Evolutionary conservation across 1,140 invertebrate genomes (phyloP).

Genomic region (Brevipalpus yothersi): DNA sequence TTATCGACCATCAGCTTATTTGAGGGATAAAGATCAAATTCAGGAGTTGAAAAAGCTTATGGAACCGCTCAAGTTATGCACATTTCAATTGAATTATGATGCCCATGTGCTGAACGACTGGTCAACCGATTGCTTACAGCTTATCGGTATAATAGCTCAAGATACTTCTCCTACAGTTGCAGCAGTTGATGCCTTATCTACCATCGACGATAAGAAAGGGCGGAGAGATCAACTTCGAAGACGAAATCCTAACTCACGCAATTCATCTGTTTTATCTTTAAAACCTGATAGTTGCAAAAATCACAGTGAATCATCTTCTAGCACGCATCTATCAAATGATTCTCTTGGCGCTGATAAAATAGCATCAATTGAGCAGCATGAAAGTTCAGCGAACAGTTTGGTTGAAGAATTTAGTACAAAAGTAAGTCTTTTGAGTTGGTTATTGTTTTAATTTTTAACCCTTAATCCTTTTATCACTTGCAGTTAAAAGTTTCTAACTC

Average conservation of each 20-base stretch:
- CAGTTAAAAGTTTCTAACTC: too few species aligned
- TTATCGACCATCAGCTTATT: constrained; percentile 46
- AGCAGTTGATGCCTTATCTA: constrained; percentile 28
- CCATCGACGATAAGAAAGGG: not conserved
- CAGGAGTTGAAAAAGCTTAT: constrained; percentile 47
- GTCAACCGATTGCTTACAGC: constrained; percentile 50
- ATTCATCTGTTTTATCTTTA: not conserved
- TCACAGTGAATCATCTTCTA: too few species aligned
- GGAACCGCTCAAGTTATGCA: constrained; percentile 43
- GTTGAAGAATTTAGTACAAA: too few species aligned
- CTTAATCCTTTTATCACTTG: too few species aligned
- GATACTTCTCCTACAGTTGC: constrained; percentile 31
- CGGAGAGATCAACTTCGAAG: not conserved
- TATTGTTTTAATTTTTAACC: too few species aligned
- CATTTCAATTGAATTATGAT: constrained; percentile 58
- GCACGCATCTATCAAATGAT: too few species aligned
- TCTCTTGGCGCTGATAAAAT: too few species aligned
- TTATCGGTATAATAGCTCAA: constrained; percentile 45
- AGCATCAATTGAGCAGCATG: too few species aligned
- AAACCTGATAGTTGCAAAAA: too few species aligned
- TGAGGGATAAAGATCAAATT: constrained; percentile 47
- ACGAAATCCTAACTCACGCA: not conserved
- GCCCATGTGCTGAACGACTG: constrained; percentile 67
- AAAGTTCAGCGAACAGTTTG: too few species aligned
- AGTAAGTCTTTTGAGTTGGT: too few species aligned